Evolutionary conservation across 2,797 vertebrate genomes (phyloP).

Genomic region (Muscicapa comitata): DNA sequence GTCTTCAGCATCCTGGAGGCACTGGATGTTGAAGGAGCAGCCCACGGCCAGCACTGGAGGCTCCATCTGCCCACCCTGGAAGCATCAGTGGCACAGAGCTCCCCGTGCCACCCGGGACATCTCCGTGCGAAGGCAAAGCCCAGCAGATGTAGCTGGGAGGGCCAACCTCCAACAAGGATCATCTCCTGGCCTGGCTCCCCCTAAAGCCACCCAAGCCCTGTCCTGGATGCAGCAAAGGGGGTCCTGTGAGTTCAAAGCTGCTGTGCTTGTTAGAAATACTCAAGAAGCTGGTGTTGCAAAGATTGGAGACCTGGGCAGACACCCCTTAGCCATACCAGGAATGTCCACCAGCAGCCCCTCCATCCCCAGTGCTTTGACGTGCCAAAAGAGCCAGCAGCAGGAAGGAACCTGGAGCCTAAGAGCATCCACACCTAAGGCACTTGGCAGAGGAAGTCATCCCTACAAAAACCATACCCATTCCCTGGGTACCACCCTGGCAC

Average conservation of each 20-base stretch:
- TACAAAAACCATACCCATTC: neutral
- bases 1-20: neutral
- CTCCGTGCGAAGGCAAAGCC: accelerated
- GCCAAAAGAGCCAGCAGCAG: neutral
- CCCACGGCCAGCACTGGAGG: neutral
- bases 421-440: neutral
- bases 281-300: accelerated
- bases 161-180: accelerated
- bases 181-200: neutral
- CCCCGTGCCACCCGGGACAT: accelerated
- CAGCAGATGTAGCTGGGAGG: neutral
- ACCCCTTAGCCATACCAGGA: accelerated
- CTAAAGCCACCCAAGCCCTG: accelerated
- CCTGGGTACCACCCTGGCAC: neutral
- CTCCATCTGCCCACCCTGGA: neutral
- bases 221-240: neutral
- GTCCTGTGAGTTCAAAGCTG: neutral
- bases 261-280: neutral
- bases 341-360: accelerated
- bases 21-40: neutral
- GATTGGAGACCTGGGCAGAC: neutral
- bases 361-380: accelerated
- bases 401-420: neutral
- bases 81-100: neutral
- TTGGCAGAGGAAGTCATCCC: neutral